Evolutionary conservation across 2,888 invertebrate genomes (phyloP).

Genomic region (Cephonodes hylas): DNA sequence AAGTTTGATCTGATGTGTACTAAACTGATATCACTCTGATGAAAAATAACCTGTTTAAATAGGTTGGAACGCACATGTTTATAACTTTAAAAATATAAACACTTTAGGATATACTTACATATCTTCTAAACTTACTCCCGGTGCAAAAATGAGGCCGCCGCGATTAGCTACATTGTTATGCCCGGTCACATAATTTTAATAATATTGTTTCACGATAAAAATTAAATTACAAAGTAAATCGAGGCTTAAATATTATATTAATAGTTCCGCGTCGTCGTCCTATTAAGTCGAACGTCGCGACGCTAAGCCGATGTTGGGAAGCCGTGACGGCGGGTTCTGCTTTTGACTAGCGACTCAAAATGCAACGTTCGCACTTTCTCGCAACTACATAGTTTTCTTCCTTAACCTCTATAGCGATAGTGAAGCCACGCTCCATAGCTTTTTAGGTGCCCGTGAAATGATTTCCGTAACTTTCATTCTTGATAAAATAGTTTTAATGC

Average conservation of each 20-base stretch:
- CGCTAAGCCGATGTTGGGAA: not conserved
- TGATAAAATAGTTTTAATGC: not conserved
- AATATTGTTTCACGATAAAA: too few species aligned
- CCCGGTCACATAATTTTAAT: too few species aligned
- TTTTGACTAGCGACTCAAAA: not conserved
- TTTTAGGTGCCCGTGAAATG: not conserved
- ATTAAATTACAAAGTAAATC: too few species aligned
- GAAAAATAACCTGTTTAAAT: too few species aligned
- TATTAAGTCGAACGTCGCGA: not conserved
- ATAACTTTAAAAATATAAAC: too few species aligned
- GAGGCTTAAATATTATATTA: too few species aligned
- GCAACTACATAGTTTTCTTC: not conserved
- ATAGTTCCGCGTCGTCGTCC: not conserved
- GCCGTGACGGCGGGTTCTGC: not conserved
- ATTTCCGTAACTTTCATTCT: not conserved
- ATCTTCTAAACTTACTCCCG: too few species aligned
- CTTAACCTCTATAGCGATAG: not conserved
- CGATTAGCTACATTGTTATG: not conserved
- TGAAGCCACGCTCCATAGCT: not conserved
- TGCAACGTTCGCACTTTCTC: not conserved
- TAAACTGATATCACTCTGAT: too few species aligned
- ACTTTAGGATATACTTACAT: too few species aligned
- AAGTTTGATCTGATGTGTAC: too few species aligned
- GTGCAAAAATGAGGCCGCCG: not conserved
- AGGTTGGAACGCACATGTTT: too few species aligned